Evolutionary conservation across 2,888 invertebrate genomes (phyloP).

Genomic region (Pachymerium ferrugineum): DNA sequence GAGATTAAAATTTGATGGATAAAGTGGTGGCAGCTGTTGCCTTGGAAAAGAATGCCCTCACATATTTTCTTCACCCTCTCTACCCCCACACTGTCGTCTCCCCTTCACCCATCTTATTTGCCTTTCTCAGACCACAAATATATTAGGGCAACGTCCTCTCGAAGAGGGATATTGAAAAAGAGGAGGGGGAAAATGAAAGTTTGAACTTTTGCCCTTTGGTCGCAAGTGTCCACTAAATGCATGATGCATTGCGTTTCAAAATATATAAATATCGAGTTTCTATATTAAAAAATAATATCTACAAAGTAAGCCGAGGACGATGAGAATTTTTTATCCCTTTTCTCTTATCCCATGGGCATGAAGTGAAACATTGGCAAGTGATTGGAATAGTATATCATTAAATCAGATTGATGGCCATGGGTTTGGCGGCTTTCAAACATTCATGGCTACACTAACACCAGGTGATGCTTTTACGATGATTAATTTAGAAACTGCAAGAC

Average conservation of each 20-base stretch:
- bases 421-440: neutral
- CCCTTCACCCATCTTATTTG: slow-evolving; percentile 7
- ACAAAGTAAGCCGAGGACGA: no score
- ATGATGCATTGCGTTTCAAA: neutral
- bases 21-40: slow-evolving; percentile 8
- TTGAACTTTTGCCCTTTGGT: neutral
- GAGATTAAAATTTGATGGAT: slow-evolving; percentile 19
- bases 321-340: no score
- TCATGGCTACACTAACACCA: neutral
- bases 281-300: slow-evolving; percentile 3
- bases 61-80: neutral
- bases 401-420: slow-evolving; percentile 9
- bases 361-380: slow-evolving; percentile 3
- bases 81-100: neutral
- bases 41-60: slow-evolving; percentile 2
- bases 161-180: neutral
- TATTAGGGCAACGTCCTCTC: neutral
- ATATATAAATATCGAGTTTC: neutral
- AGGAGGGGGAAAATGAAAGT: neutral
- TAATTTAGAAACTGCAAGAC: slow-evolving; percentile 14
- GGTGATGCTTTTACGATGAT: slow-evolving; percentile 23
- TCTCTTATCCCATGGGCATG: neutral
- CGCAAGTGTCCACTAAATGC: neutral
- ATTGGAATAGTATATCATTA: slow-evolving; percentile 1
- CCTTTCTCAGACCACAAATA: slow-evolving; percentile 9